These are phyloP conservation scores for Pao palembangensis DNA, from an alignment of 2,113 vertebrate genomes.

Conservation along the genomic window DNA sequence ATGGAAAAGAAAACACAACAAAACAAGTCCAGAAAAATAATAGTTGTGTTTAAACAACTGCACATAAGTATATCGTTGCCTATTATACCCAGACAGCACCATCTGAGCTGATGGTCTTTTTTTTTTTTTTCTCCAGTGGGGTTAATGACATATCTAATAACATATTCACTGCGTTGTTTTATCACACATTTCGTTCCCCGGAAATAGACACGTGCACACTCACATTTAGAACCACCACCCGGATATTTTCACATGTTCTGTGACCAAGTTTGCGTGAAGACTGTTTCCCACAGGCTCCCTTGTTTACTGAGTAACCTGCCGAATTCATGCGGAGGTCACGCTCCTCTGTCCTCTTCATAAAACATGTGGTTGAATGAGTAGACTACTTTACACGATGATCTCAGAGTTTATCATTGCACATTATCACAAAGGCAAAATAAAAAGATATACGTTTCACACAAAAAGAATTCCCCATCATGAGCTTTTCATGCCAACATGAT, in stretches of 20 bases:
- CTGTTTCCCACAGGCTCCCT: slow-evolving; percentile 22
- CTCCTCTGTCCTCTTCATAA: slow-evolving; percentile 31
- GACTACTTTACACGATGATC: slow-evolving; percentile 61
- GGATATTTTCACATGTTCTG: slow-evolving; percentile 32
- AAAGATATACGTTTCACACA: slow-evolving; percentile 68
- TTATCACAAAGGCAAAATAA: slow-evolving; percentile 72
- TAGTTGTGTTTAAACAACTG: slow-evolving; percentile 42
- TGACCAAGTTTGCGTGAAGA: slow-evolving; percentile 36
- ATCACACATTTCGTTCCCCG: slow-evolving; percentile 53
- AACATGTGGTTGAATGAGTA: slow-evolving; percentile 47
- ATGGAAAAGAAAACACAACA: slow-evolving; percentile 32
- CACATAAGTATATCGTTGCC: slow-evolving; percentile 51
- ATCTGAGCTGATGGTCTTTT: slow-evolving; percentile 27
- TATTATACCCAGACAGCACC: slow-evolving; percentile 24
- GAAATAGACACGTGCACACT: slow-evolving; percentile 57
- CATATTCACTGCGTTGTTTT: slow-evolving; percentile 51
- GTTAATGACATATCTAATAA: slow-evolving; percentile 42
- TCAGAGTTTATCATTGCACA: slow-evolving; percentile 71
- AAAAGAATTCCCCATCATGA: slow-evolving; percentile 45
- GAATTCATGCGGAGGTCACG: slow-evolving; percentile 22
- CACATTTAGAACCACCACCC: slow-evolving; percentile 39
- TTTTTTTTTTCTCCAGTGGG: slow-evolving; percentile 43
- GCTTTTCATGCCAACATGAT: slow-evolving; percentile 25
- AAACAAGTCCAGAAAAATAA: slow-evolving; percentile 19
- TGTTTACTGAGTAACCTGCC: slow-evolving; percentile 15